These are phyloP conservation scores for Pungitius pungitius DNA, from an alignment of 2,113 vertebrate genomes.

Conservation along the genomic window DNA sequence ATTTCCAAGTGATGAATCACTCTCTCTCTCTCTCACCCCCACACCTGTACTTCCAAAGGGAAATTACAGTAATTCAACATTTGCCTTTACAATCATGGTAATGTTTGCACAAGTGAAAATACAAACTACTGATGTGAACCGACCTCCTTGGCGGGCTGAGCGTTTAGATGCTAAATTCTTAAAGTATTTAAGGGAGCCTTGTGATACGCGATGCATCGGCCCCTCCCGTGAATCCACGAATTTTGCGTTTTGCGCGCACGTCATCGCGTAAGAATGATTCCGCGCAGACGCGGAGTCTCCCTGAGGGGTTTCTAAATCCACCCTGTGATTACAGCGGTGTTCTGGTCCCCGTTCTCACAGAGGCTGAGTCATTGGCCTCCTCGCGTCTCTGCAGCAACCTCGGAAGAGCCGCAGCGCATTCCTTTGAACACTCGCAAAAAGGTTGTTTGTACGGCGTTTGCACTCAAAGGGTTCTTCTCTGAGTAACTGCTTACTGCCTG, in stretches of 20 bases:
- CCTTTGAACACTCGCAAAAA: constrained; percentile 7
- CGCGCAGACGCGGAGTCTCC: no score
- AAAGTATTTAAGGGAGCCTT: no score
- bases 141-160: constrained; percentile 12
- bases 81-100: constrained; percentile 41
- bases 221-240: no score
- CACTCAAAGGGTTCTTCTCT: neutral
- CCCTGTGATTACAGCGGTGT: no score
- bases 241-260: no score
- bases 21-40: constrained; percentile 8
- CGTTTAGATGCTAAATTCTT: constrained; percentile 3
- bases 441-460: neutral
- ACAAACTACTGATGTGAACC: no score
- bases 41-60: constrained; percentile 12
- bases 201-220: neutral
- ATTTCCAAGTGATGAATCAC: constrained; percentile 23
- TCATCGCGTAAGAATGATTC: no score
- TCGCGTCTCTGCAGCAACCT: constrained; percentile 17
- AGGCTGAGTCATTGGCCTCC: constrained; percentile 48
- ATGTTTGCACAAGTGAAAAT: constrained; percentile 20
- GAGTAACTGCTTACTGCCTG: neutral
- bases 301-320: no score
- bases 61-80: constrained; percentile 57
- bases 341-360: no score
- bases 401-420: constrained; percentile 8